These are phyloP conservation scores for Drosophila nigricruria DNA, from an alignment of 2,888 invertebrate species.

Conservation along the genomic window DNA sequence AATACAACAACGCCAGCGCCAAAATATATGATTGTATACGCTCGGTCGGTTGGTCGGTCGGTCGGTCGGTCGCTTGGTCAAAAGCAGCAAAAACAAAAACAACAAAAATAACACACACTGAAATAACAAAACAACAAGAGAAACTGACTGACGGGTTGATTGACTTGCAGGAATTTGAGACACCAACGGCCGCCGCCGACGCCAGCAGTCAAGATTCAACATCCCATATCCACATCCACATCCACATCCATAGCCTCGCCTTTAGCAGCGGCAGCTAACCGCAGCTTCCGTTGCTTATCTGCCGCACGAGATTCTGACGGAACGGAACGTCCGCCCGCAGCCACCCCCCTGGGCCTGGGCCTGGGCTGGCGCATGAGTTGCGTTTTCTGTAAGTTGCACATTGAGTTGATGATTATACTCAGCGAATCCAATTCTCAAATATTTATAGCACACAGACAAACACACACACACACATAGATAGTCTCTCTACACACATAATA, in stretches of 20 bases:
- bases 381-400: slow-evolving; percentile 64
- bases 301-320: slow-evolving; percentile 52
- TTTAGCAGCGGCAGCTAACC: slow-evolving; percentile 13
- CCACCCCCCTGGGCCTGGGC: slow-evolving; percentile 8
- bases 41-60: slow-evolving; percentile 8
- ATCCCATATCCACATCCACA: slow-evolving; percentile 28
- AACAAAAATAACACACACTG: slow-evolving; percentile 38
- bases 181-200: slow-evolving; percentile 22
- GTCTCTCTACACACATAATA: neutral
- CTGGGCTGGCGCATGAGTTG: slow-evolving; percentile 41
- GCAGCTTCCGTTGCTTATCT: slow-evolving; percentile 74
- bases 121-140: slow-evolving; percentile 44
- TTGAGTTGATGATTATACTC: slow-evolving; percentile 26
- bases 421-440: slow-evolving; percentile 15
- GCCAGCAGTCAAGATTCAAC: slow-evolving; percentile 20
- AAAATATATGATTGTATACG: slow-evolving; percentile 47
- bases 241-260: slow-evolving; percentile 8
- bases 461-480: slow-evolving; percentile 2
- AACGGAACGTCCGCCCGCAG: slow-evolving; percentile 1
- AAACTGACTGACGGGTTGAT: slow-evolving; percentile 73
- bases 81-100: slow-evolving; percentile 37
- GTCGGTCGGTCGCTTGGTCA: slow-evolving; percentile 33
- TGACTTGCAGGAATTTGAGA: slow-evolving; percentile 74
- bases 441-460: slow-evolving; percentile 12
- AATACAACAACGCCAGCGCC: slow-evolving; percentile 45